Evolutionary conservation across 2,888 invertebrate genomes (phyloP).

Genomic region (Drosophila vallismaia): DNA sequence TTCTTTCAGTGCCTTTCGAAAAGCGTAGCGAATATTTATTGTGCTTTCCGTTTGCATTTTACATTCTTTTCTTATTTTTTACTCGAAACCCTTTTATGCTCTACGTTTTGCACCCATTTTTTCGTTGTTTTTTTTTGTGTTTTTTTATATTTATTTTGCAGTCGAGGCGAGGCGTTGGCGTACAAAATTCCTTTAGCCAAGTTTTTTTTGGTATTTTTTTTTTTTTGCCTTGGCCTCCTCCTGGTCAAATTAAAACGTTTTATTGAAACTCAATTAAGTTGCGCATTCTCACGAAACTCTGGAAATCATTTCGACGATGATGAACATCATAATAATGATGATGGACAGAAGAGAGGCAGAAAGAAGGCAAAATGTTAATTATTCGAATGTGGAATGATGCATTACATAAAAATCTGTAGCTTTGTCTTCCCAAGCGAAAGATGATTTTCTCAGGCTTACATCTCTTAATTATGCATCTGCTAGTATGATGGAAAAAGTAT

Average conservation of each 20-base stretch:
- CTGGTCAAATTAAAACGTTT: constrained; percentile 71
- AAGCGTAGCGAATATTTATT: constrained; percentile 80
- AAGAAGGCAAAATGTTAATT: constrained; percentile 36
- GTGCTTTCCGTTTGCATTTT: constrained; percentile 79
- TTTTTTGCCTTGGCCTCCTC: constrained; percentile 11
- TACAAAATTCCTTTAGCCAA: constrained; percentile 71
- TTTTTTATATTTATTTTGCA: constrained; percentile 15
- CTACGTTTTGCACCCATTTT: constrained; percentile 10
- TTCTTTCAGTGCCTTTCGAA: constrained; percentile 3
- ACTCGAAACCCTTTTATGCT: constrained; percentile 9
- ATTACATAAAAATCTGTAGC: constrained; percentile 68
- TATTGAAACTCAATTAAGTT: constrained; percentile 76
- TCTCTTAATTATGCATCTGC: constrained; percentile 26
- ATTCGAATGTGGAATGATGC: constrained; percentile 45
- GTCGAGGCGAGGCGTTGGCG: constrained; percentile 74
- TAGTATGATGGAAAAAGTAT: constrained; percentile 17
- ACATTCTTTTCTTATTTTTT: constrained; percentile 56
- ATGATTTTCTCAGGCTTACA: constrained; percentile 42
- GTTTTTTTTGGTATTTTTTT: constrained; percentile 35
- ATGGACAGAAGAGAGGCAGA: constrained; percentile 9
- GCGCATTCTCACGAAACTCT: constrained; percentile 65
- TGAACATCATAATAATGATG: constrained; percentile 4
- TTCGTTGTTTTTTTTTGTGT: neutral
- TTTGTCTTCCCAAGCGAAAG: constrained; percentile 49
- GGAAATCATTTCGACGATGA: neutral